Percentiles rank a stretch among this genome's conserved stretches.
Evolutionary conservation across 2,888 invertebrate species (phyloP).

Genomic region (Neuroscelio doddi): DNA sequence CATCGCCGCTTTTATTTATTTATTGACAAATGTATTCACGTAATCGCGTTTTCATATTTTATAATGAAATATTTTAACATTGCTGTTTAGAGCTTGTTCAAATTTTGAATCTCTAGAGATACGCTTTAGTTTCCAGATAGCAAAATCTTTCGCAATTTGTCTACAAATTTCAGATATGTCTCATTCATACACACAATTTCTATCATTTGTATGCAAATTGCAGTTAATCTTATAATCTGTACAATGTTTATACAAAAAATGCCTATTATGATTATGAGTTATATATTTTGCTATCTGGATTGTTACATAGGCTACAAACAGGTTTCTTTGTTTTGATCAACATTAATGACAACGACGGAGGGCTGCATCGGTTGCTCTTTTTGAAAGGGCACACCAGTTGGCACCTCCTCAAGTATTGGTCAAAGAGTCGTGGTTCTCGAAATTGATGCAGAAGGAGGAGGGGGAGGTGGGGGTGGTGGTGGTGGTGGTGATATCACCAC

Average conservation of each 20-base stretch:
- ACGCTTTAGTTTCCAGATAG: conserved; percentile 9
- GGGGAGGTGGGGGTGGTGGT: conserved; percentile 64
- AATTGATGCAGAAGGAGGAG: conserved; percentile 63
- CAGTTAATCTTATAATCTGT: conserved; percentile 18
- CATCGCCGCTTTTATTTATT: too few relatives aligned
- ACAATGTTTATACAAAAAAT: conserved; percentile 34
- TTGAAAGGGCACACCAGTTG: conserved; percentile 65
- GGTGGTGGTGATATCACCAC: conserved; percentile 66
- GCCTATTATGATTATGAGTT: conserved; percentile 16
- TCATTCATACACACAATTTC: conserved; percentile 17
- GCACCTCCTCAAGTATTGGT: conserved; percentile 71
- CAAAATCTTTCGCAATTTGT: conserved; percentile 16
- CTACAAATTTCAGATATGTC: conserved; percentile 35
- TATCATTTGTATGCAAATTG: conserved; percentile 35
- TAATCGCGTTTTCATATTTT: too few relatives aligned
- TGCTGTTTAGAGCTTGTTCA: too few relatives aligned
- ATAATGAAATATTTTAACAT: too few relatives aligned
- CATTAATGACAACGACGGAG: conserved; percentile 61
- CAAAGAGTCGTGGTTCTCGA: conserved; percentile 69
- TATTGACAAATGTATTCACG: too few relatives aligned
- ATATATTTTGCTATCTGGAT: conserved; percentile 17
- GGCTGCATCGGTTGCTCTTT: conserved; percentile 63
- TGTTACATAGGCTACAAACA: conserved; percentile 68
- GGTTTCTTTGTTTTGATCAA: conserved; percentile 65
- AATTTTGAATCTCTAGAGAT: too few relatives aligned